phyloP scores from a whole-genome alignment of 2,113 vertebrate genomes.

The Megaceryle torquata region DNA sequence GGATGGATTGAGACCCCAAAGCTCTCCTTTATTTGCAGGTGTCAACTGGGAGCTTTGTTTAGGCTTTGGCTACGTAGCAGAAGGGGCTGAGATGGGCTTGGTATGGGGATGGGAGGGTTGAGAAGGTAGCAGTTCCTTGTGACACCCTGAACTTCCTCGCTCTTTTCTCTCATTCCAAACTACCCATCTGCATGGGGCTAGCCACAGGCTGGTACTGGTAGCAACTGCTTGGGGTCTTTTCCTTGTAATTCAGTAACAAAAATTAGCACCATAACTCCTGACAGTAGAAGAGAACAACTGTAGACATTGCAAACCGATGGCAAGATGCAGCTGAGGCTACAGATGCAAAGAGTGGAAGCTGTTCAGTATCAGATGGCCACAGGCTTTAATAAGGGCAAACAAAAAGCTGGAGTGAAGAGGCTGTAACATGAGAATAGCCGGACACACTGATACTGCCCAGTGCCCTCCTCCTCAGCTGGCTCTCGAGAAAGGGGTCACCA shows the following conservation, averaged over 20 bases:
- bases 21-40: neutral
- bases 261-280: neutral
- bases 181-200: neutral
- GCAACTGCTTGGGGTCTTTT: neutral
- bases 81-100: neutral
- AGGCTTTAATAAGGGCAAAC: neutral
- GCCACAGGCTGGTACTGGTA: neutral
- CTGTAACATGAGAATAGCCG: neutral
- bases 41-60: neutral
- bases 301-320: neutral
- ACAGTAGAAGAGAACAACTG: rapidly evolving
- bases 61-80: neutral
- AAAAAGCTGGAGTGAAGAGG: neutral
- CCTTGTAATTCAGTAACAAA: neutral
- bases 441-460: neutral
- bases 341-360: neutral
- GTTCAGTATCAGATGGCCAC: neutral
- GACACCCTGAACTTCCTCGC: neutral
- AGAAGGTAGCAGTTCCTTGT: neutral
- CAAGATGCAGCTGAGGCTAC: neutral
- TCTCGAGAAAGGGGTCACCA: neutral
- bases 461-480: neutral
- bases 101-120: neutral
- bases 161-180: neutral
- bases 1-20: neutral